Evolutionary conservation across 2,113 vertebrate species (phyloP), one percentile per base, ranked within the genome.

Genomic region (Himantopus leucocephalus): DNA sequence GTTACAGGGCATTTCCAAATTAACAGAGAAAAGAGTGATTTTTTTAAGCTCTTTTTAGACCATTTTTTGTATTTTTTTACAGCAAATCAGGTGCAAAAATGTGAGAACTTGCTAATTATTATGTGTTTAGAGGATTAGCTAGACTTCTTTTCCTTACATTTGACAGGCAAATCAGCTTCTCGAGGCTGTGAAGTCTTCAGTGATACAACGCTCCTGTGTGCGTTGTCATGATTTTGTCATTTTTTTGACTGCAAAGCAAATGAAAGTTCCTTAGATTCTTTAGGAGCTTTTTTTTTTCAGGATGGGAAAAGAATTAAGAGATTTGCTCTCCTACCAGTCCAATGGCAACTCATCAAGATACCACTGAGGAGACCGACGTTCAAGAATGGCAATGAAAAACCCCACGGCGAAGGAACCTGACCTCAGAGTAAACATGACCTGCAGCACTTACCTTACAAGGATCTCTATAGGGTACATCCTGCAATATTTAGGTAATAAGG

Each of bases 81-180:
- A 81, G 41, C 8, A 80, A 71, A 74, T 64, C 32, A 90, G 62
- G 55, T 60, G 56, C 77, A 84, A 92, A 94, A 89, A 75, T 91
- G 21, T 85, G 67, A 92, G 79, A 88, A 76, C 34, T 84, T 82
- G 47, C 6, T 96, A 92, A 87, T 88, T 95, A 90, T 89, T 81
- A 71, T 74, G 15, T 76, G 56, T 79, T 91, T 66, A 85, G 45
- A 29, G 16, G 77, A 85, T 90, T 82, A 27, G 37, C 9, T 76
- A 80, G 35, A 71, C 32, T 72, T 74, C 27, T 79, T 85, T 83
- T 88, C n/a, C 43, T 37, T 90, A 52, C 12, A 85, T 70, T 75
- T 96, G 62, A 90, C 48, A 92, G 62, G 34, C 29, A 95, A 77
- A 94, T 88, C 74, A 92, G 62, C 34, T 85, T 91, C 59, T 72